Conservation (phyloP, 2,113 vertebrate genomes). For the Puntigrus tetrazona region DNA sequence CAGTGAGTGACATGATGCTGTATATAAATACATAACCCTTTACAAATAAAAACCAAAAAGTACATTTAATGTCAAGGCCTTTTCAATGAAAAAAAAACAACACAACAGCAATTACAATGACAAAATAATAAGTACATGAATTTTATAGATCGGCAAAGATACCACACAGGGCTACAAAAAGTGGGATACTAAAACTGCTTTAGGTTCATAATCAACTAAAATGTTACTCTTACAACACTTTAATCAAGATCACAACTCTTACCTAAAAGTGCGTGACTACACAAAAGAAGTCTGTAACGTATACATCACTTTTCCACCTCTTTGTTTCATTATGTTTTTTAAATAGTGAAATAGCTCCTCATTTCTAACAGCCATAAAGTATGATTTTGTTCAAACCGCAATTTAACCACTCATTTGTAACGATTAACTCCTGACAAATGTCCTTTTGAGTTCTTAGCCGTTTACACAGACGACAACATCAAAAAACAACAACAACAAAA, state of each 20-base stretch:
- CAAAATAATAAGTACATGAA: conserved; percentile 62
- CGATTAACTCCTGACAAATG: conserved; percentile 10
- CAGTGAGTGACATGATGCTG: conserved; percentile 50
- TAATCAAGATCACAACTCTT: background rate
- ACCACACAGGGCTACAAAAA: conserved; percentile 52
- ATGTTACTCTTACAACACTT: background rate
- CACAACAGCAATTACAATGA: conserved; percentile 65
- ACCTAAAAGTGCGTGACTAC: background rate
- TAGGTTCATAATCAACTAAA: background rate
- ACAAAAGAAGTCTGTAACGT: background rate
- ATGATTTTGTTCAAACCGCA: background rate
- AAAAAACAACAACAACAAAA: too few species aligned
- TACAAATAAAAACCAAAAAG: conserved; percentile 66
- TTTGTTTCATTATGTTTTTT: background rate
- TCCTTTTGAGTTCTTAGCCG: background rate
- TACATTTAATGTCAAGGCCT: conserved; percentile 60
- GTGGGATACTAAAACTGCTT: conserved; percentile 29
- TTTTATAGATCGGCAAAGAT: background rate
- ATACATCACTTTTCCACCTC: background rate
- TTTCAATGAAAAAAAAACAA: conserved; percentile 52
- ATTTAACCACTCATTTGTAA: background rate
- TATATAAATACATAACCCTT: conserved; percentile 67
- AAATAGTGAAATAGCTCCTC: background rate
- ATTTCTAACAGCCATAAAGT: background rate
- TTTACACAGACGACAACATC: background rate